Evolutionary conservation across 2,113 vertebrate genomes (phyloP), one percentile per base, ranked within the genome.

Genomic region (Indri indri): DNA sequence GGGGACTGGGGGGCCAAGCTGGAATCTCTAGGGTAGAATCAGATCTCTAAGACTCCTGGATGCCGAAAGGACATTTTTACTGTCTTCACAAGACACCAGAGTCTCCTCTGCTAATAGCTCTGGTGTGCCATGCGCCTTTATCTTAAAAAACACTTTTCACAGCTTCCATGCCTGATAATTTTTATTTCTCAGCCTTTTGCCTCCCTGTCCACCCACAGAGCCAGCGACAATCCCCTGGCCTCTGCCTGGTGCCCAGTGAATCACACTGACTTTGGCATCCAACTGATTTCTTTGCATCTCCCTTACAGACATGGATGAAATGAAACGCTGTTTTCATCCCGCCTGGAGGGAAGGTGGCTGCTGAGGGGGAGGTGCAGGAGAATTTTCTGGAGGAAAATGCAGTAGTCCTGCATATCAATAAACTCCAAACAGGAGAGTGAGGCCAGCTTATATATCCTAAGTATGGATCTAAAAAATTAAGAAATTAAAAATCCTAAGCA

Each of bases 251-350:
- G 65, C 74, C 80, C 70, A 96, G 70, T 79, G 50, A 81, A 86
- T 89, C 68, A 90, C 0, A 0, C 30, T 23, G 9, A 80, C 81
- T 17, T 42, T 91, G 57, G 95, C 68, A 2, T 37, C 66, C 32
- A 81, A 6, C 61, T 80, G 73, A 97, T 97, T 98, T 97, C 94
- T 47, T 97, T 92, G 65, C 59, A 54, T 87, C 63, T 93, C 22
- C 83, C 76, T 92, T 93, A 80, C 65, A 94, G 52, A 96, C 73
- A 88, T n/a, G 50, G 68, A 96, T 80, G 63, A 96, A 95, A 95
- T 77, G 42, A 63, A 42, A 77, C 1, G 47, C 50, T 5, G 23
- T 95, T 95, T 97, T 94, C 59, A 94, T 83, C 63, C 92, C 73
- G 11, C 22, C 90, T 81, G 65, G 96, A n/a, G 4, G 18, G 93